phyloP scores from a whole-genome alignment of 2,888 invertebrate species.

The Bellardia bayeri region DNA sequence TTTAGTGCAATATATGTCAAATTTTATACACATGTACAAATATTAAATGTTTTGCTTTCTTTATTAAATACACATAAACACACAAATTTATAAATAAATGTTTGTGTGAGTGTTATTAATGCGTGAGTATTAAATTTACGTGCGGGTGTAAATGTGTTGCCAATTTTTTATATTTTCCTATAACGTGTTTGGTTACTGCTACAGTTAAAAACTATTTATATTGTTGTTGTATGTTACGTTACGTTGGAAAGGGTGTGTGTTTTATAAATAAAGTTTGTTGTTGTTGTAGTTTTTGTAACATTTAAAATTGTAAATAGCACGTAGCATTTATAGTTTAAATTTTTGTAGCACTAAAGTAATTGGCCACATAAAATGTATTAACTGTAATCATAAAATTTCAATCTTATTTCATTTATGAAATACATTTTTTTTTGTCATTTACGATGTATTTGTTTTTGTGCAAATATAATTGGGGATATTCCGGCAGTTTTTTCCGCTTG shows the following conservation, averaged over 20 bases:
- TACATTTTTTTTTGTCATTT: conserved; percentile 19
- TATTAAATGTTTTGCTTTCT: not conserved
- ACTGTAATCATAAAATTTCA: conserved; percentile 50
- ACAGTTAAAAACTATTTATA: no score
- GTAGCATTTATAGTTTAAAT: conserved; percentile 43
- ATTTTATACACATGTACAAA: conserved; percentile 19
- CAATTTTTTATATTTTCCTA: conserved; percentile 27
- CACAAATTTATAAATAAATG: not conserved
- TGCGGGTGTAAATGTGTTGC: conserved; percentile 32
- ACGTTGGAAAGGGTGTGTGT: not conserved
- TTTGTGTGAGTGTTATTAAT: not conserved
- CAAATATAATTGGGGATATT: conserved; percentile 22
- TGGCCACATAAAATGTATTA: conserved; percentile 54
- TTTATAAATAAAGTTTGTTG: conserved; percentile 27
- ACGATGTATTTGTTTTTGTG: not conserved
- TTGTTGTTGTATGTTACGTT: no score
- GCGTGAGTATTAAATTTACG: conserved; percentile 26
- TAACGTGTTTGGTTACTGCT: conserved; percentile 15
- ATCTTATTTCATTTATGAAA: conserved; percentile 29
- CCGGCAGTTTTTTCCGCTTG: not conserved
- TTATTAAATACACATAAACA: not conserved
- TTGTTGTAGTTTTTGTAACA: conserved; percentile 1
- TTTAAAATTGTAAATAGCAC: conserved; percentile 46
- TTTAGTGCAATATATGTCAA: conserved; percentile 38
- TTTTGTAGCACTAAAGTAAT: conserved; percentile 42